Base-by-base conservation (phyloP, 2,888 invertebrate species). In the Prenolepis imparis region DNA sequence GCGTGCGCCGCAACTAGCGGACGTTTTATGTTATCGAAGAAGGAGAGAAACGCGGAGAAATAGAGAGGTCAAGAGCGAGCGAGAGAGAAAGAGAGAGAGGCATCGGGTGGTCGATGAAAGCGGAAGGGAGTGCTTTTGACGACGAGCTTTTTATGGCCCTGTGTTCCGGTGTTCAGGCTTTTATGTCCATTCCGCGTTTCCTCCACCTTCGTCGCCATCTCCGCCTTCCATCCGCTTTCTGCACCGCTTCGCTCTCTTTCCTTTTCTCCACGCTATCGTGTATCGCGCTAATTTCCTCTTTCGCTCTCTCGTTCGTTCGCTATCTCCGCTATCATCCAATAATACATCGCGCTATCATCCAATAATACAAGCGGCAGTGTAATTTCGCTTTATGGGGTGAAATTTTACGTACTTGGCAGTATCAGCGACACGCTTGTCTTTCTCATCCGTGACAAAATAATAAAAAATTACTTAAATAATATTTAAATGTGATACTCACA, bases 401-500 rank as follows among this genome's bases (percentile, higher is more conserved):
- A 93, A 92, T 91, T 91, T 91, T 87, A 91, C 90, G 89, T 83
- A 84, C 73, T 82, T 70, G 64, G 41, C 81, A 18, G 24, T 75
- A 48, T 11, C 36, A 68, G 28, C 11, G 66, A 68, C 82, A 83
- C 55, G 67, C 66, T 44, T 8, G 21, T 77, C 36, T 24, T 24
- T 44, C 39, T 70, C 63, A 8, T 24, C 64, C 66, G 12, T 18
- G 61, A 57, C 39, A 61, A 21, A 21, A 28, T 61, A 82, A 80
- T 77, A 66, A 64, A n/a, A 57, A 32, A 67, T 67, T 75, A 67
- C 39, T 57, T 44, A 61, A 28, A 28, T 28, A 28, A 32, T 64
- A 48, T 36, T 68, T 64, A 61, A 85, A 84, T 82, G 39, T 78
- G 67, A 89, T 95, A 96, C 96, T 96, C 94, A 96, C 96, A 95